Percentiles rank a stretch among this genome's conserved stretches.
Conservation (phyloP, 2,113 vertebrate species). For the Pseudorhombus dupliciocellatus region DNA sequence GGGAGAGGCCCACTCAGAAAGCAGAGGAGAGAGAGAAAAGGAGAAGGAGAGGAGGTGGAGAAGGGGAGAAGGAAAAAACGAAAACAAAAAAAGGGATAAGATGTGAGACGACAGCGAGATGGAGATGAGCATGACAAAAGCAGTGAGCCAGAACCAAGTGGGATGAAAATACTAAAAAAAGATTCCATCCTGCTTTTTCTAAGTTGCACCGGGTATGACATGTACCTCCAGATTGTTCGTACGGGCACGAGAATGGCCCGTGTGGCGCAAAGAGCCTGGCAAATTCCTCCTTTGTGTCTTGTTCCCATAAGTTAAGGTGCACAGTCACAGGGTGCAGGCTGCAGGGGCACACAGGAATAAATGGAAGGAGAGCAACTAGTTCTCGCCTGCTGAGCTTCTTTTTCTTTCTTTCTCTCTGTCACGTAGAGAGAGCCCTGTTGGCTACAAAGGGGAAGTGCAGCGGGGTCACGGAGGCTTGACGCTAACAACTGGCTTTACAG, state of each 20-base stretch:
- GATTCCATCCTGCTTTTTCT: slow-evolving; percentile 15
- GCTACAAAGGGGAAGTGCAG: slow-evolving; percentile 36
- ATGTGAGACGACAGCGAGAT: slow-evolving; percentile 41
- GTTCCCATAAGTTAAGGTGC: slow-evolving; percentile 42
- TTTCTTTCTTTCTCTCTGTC: background rate
- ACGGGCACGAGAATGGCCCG: slow-evolving; percentile 24
- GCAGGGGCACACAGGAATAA: slow-evolving; percentile 37
- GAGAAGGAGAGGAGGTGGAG: background rate
- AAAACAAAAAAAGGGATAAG: slow-evolving; percentile 7
- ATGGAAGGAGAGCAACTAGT: slow-evolving; percentile 38
- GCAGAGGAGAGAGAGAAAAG: background rate
- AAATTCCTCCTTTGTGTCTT: slow-evolving; percentile 28
- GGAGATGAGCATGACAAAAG: slow-evolving; percentile 58
- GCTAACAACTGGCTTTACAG: slow-evolving; percentile 48
- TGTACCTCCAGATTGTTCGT: slow-evolving; percentile 43
- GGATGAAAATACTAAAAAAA: slow-evolving; percentile 57
- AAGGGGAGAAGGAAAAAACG: background rate
- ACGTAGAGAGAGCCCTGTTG: slow-evolving; percentile 39
- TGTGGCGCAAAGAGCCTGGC: slow-evolving; percentile 34
- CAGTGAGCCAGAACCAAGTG: slow-evolving; percentile 62
- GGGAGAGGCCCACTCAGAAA: slow-evolving; percentile 23
- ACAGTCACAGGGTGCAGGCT: slow-evolving; percentile 36
- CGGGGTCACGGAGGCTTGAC: slow-evolving; percentile 16
- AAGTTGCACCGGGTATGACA: slow-evolving; percentile 27
- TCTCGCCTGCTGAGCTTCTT: slow-evolving; percentile 18